These are phyloP conservation scores for Lutjanus argentimaculatus DNA, from an alignment of 2,797 vertebrate species.

Conservation along the genomic window DNA sequence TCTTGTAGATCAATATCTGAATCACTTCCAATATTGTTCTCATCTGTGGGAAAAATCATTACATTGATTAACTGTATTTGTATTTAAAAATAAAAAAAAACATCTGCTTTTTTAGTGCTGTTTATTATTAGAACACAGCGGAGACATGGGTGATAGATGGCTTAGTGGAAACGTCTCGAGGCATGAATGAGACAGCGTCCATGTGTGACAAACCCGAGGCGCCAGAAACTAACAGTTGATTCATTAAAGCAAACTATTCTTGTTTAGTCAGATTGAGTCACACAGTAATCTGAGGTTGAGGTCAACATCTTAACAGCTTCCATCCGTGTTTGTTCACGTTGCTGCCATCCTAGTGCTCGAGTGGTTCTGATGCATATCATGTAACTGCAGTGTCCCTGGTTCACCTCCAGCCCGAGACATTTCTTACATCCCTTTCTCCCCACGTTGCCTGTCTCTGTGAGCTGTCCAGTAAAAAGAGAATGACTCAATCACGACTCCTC, in stretches of 20 bases:
- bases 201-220: neutral
- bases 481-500: neutral
- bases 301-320: neutral
- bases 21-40: slow-evolving; percentile 88
- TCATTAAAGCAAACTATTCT: slow-evolving; percentile 19
- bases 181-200: neutral
- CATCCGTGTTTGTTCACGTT: neutral
- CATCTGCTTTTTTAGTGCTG: neutral
- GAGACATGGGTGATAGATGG: neutral
- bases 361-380: neutral
- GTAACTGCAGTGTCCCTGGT: neutral
- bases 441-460: neutral
- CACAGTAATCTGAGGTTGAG: neutral
- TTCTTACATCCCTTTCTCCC: neutral
- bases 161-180: neutral
- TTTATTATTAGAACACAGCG: neutral
- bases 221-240: neutral
- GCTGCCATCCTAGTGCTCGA: neutral
- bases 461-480: neutral
- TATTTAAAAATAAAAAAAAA: neutral
- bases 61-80: neutral
- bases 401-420: neutral
- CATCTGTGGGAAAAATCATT: slow-evolving; percentile 76
- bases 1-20: slow-evolving; percentile 87
- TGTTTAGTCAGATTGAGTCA: slow-evolving; percentile 22